Conservation (phyloP, 2,888 invertebrate species). For the Amphipoea oculea region DNA sequence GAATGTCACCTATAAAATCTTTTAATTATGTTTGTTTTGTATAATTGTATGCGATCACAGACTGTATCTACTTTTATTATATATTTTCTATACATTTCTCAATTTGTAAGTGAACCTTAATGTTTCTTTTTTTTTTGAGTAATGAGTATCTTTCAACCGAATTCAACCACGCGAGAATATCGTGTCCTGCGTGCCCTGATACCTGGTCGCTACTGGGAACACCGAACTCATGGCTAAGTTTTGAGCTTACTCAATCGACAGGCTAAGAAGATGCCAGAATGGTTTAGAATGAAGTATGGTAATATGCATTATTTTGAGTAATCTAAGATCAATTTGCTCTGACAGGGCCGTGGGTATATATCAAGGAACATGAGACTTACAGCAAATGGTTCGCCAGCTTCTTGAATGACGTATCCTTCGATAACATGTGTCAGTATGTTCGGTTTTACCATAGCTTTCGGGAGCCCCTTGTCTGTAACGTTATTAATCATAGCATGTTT, state of each 20-base stretch:
- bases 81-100: no score
- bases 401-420: conserved; percentile 99
- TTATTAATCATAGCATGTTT: conserved; percentile 6
- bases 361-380: conserved; percentile 89
- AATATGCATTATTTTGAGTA: neutral
- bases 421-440: conserved; percentile 99
- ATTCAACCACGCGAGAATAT: neutral
- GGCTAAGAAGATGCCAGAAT: neutral
- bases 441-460: conserved; percentile 98
- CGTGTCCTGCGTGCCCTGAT: neutral
- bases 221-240: neutral
- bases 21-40: no score
- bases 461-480: conserved; percentile 90
- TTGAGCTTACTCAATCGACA: neutral
- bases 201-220: neutral
- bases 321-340: conserved; percentile 8
- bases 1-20: no score
- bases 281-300: neutral
- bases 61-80: no score
- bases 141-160: no score
- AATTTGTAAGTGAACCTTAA: no score
- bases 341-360: neutral
- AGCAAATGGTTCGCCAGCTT: conserved; percentile 97
- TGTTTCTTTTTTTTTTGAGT: no score
- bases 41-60: no score